Percentiles rank a stretch among this genome's conserved stretches.
phyloP scores from a whole-genome alignment of 2,888 invertebrate species.

The Athalia cordata region DNA sequence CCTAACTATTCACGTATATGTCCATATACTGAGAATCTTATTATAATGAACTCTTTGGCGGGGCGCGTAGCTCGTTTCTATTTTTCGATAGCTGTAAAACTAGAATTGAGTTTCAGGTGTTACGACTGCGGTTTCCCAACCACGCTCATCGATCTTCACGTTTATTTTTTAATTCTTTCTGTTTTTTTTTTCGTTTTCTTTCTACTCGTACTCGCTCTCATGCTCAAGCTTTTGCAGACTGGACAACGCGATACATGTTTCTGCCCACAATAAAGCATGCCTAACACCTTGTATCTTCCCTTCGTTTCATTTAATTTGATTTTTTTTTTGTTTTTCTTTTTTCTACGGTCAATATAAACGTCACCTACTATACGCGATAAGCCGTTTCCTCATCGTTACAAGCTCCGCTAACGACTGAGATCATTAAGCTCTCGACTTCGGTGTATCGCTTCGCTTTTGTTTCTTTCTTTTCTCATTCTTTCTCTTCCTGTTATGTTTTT shows the following conservation, averaged over 20 bases:
- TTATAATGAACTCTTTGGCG: background rate
- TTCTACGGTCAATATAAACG: background rate
- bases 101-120: conserved; percentile 5
- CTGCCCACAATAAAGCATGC: too few species aligned
- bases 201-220: too few species aligned
- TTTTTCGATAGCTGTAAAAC: conserved; percentile 17
- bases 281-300: background rate
- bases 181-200: too few species aligned
- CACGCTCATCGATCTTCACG: conserved; percentile 26
- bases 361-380: conserved; percentile 1
- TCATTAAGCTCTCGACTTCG: conserved; percentile 21
- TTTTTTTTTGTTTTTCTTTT: background rate
- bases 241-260: conserved; percentile 8
- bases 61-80: background rate
- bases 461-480: background rate
- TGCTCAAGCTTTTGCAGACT: background rate
- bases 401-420: conserved; percentile 35
- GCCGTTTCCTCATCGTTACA: conserved; percentile 20
- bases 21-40: background rate
- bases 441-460: background rate
- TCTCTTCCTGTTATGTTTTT: background rate
- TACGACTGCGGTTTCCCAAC: conserved; percentile 13
- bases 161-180: background rate
- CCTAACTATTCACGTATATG: background rate
- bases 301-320: background rate